A percentile compares a stretch with the other conserved stretches of the same genome.
phyloP scores from a whole-genome alignment of 1,140 invertebrate genomes.

The Anadara kagoshimensis region DNA sequence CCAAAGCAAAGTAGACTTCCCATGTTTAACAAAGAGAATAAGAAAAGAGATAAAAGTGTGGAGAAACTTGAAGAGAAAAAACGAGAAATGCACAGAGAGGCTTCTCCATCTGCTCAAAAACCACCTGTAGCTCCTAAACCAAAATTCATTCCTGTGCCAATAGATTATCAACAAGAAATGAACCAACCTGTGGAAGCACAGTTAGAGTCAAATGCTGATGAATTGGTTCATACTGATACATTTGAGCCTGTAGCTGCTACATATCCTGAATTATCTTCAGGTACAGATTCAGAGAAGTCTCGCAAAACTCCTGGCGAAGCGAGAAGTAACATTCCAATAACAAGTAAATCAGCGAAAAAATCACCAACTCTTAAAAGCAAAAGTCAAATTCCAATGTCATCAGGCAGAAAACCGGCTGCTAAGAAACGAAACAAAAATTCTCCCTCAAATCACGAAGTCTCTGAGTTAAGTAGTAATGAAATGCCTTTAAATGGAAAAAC shows the following conservation, averaged over 20 bases:
- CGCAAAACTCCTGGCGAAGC: not conserved
- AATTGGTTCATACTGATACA: not conserved
- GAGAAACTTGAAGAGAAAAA: not conserved
- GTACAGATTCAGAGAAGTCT: not conserved
- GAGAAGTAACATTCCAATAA: not conserved
- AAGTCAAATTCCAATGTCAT: too few species aligned
- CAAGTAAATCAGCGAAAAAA: too few species aligned
- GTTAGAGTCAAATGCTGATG: not conserved
- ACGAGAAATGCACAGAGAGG: not conserved
- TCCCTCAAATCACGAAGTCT: not conserved
- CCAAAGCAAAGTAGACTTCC: constrained; percentile 16
- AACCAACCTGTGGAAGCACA: not conserved
- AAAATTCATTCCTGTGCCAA: not conserved
- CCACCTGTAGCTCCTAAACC: not conserved
- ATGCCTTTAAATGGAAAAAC: not conserved
- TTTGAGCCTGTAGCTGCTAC: not conserved
- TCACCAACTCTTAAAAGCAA: too few species aligned
- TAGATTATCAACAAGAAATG: not conserved
- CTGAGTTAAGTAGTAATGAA: not conserved
- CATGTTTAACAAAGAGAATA: constrained; percentile 10
- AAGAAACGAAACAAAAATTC: not conserved
- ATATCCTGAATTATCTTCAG: not conserved
- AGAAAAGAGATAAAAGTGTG: not conserved
- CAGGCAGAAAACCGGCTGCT: too few species aligned
- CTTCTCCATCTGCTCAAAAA: not conserved